A percentile compares a stretch with the other conserved stretches of the same genome.
These are phyloP conservation scores for Microcebus jonahi DNA, from an alignment of 2,113 vertebrate genomes.

Conservation along the genomic window DNA sequence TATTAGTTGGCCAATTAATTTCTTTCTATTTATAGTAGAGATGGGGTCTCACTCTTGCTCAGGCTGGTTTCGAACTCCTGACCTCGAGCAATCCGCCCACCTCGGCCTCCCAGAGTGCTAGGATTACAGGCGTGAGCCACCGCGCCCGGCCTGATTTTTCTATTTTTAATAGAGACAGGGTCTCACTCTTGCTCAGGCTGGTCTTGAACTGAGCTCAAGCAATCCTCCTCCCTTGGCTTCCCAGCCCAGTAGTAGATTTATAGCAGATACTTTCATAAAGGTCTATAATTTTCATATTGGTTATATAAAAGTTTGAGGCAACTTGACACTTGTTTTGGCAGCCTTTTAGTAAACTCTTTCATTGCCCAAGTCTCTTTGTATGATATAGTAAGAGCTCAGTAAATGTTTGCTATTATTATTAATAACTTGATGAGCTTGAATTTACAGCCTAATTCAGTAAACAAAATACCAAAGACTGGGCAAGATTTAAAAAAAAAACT, in stretches of 20 bases:
- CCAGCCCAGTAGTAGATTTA: background rate
- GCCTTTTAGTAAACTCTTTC: background rate
- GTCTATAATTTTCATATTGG: background rate
- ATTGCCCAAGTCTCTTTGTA: background rate
- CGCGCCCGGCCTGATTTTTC: no score
- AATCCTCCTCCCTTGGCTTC: no score
- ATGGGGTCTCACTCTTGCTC: no score
- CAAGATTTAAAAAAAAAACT: background rate
- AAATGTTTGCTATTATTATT: background rate
- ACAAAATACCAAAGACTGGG: constrained; percentile 1
- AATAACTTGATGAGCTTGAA: constrained; percentile 6
- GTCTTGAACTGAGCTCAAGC: no score
- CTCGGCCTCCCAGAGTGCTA: no score
- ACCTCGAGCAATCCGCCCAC: no score
- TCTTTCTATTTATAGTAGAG: no score
- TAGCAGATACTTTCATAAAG: background rate
- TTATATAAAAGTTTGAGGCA: background rate
- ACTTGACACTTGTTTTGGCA: background rate
- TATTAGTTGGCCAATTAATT: no score
- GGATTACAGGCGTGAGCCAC: no score
- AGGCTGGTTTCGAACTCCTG: no score
- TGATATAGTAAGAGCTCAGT: background rate
- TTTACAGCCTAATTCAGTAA: background rate
- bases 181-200: no score
- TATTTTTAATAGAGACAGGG: no score